phyloP scores from a whole-genome alignment of 2,113 vertebrate species.

The Pimephales promelas region DNA sequence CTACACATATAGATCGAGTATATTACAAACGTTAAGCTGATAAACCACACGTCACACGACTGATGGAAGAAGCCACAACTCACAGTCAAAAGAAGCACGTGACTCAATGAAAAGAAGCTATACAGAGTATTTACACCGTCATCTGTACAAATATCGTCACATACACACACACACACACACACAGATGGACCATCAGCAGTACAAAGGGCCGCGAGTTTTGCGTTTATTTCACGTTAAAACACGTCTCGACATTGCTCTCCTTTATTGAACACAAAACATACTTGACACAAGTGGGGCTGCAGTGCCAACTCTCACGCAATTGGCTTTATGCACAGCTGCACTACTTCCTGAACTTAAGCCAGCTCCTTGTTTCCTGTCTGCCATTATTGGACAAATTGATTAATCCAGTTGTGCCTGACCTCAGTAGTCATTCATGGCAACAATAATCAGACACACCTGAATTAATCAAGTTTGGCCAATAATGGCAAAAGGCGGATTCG shows the following conservation, averaged over 20 bases:
- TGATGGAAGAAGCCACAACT: constrained; percentile 70
- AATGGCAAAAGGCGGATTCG: too few relatives aligned
- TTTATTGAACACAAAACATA: not conserved
- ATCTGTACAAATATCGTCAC: not conserved
- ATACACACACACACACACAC: not conserved
- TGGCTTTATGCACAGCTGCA: too few relatives aligned
- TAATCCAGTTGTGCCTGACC: too few relatives aligned
- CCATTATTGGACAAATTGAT: too few relatives aligned
- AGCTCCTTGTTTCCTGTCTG: too few relatives aligned
- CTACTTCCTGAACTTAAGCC: too few relatives aligned
- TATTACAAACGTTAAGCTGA: constrained; percentile 68
- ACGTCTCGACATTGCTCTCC: not conserved
- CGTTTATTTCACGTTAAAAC: not conserved
- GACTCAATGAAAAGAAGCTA: constrained; percentile 68
- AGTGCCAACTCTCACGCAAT: too few relatives aligned
- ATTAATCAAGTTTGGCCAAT: too few relatives aligned
- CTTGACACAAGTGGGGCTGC: too few relatives aligned
- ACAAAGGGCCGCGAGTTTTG: not conserved
- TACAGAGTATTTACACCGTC: constrained; percentile 63
- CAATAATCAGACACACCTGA: too few relatives aligned
- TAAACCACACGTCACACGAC: constrained; percentile 58
- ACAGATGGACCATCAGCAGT: not conserved
- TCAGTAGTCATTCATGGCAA: too few relatives aligned
- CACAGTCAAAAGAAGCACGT: constrained; percentile 69
- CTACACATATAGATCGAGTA: constrained; percentile 69